These are phyloP conservation scores for Phaethornis superciliosus DNA, from an alignment of 2,113 vertebrate genomes.

Conservation along the genomic window DNA sequence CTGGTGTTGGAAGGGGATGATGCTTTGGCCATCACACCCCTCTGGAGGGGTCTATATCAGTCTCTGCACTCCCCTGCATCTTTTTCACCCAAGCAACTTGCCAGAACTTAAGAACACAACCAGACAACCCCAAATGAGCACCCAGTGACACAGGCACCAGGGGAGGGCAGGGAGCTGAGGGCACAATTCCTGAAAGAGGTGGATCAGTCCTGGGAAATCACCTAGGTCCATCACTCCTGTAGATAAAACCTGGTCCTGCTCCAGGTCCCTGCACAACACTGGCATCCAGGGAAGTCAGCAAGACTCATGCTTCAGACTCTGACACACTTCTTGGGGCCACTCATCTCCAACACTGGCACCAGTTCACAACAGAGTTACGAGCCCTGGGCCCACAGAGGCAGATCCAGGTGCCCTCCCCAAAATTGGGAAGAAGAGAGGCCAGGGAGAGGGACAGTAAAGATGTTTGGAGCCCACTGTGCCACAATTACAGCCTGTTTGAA, in stretches of 20 bases:
- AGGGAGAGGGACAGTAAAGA: neutral
- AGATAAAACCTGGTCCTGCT: neutral
- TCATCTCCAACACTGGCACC: neutral
- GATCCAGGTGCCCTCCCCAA: neutral
- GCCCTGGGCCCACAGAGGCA: neutral
- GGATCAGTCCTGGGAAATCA: neutral
- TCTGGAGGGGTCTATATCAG: neutral
- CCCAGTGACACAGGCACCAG: fast-evolving
- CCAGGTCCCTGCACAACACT: neutral
- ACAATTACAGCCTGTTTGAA: neutral
- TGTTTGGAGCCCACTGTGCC: neutral
- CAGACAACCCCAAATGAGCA: neutral
- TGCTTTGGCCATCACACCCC: fast-evolving
- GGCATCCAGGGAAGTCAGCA: fast-evolving
- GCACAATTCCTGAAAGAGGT: neutral
- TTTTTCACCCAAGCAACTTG: neutral
- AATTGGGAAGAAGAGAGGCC: neutral
- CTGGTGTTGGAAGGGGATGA: fast-evolving
- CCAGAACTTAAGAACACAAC: neutral
- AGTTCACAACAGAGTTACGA: neutral
- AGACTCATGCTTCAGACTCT: neutral
- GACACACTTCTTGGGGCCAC: neutral
- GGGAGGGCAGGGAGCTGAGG: neutral
- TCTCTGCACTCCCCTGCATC: neutral
- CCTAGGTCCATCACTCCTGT: neutral